Evolutionary conservation across 2,113 vertebrate species (phyloP).

Genomic region (Mola mola): DNA sequence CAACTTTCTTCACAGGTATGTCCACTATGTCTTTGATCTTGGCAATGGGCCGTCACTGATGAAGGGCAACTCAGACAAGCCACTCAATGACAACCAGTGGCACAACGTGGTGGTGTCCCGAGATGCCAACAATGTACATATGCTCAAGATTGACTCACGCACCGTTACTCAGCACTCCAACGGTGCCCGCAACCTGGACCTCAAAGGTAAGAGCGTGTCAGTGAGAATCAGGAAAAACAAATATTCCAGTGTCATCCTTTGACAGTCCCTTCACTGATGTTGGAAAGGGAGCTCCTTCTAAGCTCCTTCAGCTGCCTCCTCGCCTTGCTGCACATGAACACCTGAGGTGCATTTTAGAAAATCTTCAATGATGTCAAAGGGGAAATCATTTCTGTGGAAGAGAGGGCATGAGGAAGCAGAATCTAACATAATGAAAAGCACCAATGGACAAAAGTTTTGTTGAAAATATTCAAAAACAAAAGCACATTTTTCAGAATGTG

Average conservation of each 20-base stretch:
- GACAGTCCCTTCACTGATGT: conserved; percentile 13
- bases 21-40: conserved; percentile 95
- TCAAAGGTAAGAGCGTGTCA: conserved; percentile 85
- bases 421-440: no score
- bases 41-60: conserved; percentile 94
- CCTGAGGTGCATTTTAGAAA: no score
- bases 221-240: conserved; percentile 8
- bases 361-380: no score
- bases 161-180: conserved; percentile 96
- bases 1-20: conserved; percentile 78
- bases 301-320: no score
- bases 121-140: conserved; percentile 90
- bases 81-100: conserved; percentile 95
- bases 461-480: no score
- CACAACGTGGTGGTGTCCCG: conserved; percentile 94
- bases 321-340: no score
- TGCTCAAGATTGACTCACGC: conserved; percentile 91
- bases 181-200: conserved; percentile 91
- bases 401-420: no score
- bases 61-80: conserved; percentile 95
- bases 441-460: no score
- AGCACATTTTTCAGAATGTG: no score
- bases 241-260: conserved; percentile 21
- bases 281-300: no score
- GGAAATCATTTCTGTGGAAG: no score